phyloP scores from a whole-genome alignment of 2,797 vertebrate genomes.

The Myotis vivesi region DNA sequence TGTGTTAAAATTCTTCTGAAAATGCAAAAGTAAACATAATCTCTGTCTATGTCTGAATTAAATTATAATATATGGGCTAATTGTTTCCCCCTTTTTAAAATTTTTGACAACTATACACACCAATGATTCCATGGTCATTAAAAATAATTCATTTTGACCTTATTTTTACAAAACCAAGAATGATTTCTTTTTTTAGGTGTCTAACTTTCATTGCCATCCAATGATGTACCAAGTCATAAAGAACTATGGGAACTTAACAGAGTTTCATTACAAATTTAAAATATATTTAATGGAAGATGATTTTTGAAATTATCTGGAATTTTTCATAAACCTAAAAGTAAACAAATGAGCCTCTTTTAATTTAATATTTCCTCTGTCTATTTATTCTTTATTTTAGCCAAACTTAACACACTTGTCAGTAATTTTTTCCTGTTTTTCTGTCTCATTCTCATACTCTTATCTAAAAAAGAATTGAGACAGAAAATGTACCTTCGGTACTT shows the following conservation, averaged over 20 bases:
- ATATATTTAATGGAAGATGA: conserved; percentile 23
- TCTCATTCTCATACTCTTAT: not conserved
- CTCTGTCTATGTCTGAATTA: conserved; percentile 37
- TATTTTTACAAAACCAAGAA: conserved; percentile 51
- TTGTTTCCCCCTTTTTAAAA: not conserved
- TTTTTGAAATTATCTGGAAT: conserved; percentile 35
- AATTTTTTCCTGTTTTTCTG: not conserved
- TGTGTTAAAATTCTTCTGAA: conserved; percentile 45
- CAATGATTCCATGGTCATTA: not conserved
- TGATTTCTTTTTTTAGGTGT: conserved; percentile 19
- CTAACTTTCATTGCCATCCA: conserved; percentile 18
- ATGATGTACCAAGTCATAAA: not conserved
- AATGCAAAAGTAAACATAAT: conserved; percentile 45
- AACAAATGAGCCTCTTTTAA: not conserved
- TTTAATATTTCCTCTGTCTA: conserved; percentile 17
- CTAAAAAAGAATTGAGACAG: not conserved
- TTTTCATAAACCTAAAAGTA: conserved; percentile 2
- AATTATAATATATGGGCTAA: conserved; percentile 35
- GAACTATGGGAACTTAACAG: not conserved
- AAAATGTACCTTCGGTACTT: conserved; percentile 14
- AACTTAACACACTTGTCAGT: not conserved
- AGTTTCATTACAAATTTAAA: conserved; percentile 53
- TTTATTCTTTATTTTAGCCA: conserved; percentile 38
- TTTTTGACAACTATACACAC: not conserved
- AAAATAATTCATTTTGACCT: conserved; percentile 35